Base-by-base conservation (phyloP, 2,113 vertebrate species). In the Petrocephalus microphthalmus region DNA sequence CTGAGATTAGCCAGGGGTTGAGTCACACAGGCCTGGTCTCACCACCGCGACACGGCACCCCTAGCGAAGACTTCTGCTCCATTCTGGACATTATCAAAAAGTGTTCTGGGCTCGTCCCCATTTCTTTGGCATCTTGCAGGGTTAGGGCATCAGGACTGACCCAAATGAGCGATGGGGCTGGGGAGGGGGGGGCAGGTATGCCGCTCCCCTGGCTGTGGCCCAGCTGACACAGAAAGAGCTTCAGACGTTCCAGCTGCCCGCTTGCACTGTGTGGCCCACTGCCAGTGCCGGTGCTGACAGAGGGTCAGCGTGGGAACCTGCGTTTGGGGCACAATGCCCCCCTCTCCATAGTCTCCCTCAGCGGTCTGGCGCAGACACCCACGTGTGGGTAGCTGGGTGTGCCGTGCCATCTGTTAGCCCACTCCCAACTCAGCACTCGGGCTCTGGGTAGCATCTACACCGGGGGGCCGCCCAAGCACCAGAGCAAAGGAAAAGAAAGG, bases 351-450 rank as follows among this genome's bases (percentile, higher is more conserved):
- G 13, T 22, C 22, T n/a, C 81, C 42, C 81, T 17, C 45, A 83
- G 45, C 7, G 45, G 81, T 83, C 81, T 42, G 37, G 19, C 45
- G 2, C 81, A 83, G 81, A 17, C 81, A 83, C 81, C 81, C 37
- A 47, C 45, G 49, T 83, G 81, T 47, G 45, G 81, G 81, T 47
- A 45, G 81, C n/a, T 49, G 37, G 81, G 81, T 49, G 37, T 42
- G 81, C 45, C 37, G 42, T 49, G 7, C 81, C 81, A 83, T 83
- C 81, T 83, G 81, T 83, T 45, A 83, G 81, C 42, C 81, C 81
- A 22, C 45, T 47, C 81, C 37, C 81, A 47, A 45, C 42, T 78
- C 71, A 42, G 71, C 71, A 2, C 13, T 37, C 33, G 7, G 37
- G 71, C 5, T 29, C 71, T 37, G 29, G 25, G 5, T 29, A 37